Evolutionary conservation across 2,888 invertebrate genomes (phyloP), one percentile per base, ranked within the genome.

Genomic region (Ernsta delagoae): DNA sequence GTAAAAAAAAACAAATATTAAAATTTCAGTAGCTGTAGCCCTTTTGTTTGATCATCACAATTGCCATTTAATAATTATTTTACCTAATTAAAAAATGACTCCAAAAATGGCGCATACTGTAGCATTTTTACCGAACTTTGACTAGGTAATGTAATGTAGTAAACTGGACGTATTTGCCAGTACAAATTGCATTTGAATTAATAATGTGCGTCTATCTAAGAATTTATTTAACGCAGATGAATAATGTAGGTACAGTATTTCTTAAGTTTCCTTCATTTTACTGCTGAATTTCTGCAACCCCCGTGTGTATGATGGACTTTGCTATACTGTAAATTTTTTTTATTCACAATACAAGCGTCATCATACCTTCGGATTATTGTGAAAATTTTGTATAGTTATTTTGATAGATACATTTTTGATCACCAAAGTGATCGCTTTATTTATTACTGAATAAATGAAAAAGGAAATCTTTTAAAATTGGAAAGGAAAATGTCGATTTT

Each of bases 141-240:
- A n/a, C n/a, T n/a, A n/a, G n/a, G n/a, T n/a, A n/a, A n/a, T 70
- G 53, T 71, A 67, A 70, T 50, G 59, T 59, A 59, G 36, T 50
- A 43, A 61, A 65, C 41, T 61, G 48, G 12, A n/a, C 79, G 77
- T 82, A 74, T 84, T 87, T 86, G 90, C 89, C 90, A 90, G 92
- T 90, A 87, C 82, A 78, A 86, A 7, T 24, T 91, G 92, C 90
- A 92, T 92, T 92, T 90, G 84, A 64, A 63, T 36, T 70, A 53
- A 4, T 74, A 72, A 82, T n/a, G 83, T 83, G 81, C 83, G 83
- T 86, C 81, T 84, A 83, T 24, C 24, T 24, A 24, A 85, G 73
- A 75, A 75, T 71, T 24, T 34, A 8, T 59, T 36, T 39, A 39
- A 31, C 5, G 24, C 54, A 12, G 48, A 45, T 45, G 8, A 3